These are phyloP conservation scores for Paramormyrops kingsleyae DNA, from an alignment of 2,113 vertebrate species.

Conservation along the genomic window DNA sequence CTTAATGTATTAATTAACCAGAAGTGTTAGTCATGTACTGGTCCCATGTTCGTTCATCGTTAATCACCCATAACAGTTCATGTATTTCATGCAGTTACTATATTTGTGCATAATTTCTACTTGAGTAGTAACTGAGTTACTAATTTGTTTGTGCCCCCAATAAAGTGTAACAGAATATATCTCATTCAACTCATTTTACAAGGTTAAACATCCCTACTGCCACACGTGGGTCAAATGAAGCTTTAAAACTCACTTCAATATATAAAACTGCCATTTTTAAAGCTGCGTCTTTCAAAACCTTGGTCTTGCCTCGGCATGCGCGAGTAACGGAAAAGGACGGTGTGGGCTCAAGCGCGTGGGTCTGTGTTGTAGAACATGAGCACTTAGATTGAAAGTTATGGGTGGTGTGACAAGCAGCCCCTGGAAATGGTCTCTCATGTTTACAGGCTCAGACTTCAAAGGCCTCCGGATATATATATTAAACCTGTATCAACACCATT, in stretches of 20 bases:
- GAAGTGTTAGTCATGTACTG: neutral
- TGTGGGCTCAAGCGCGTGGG: neutral
- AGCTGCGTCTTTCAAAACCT: neutral
- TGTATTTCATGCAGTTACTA: too few species aligned
- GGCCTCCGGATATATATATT: neutral
- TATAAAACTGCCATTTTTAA: neutral
- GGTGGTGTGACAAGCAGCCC: neutral
- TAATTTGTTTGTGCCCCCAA: neutral
- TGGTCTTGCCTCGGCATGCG: neutral
- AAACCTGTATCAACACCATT: neutral
- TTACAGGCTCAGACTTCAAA: neutral
- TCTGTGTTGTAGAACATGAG: neutral
- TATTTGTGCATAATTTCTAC: too few species aligned
- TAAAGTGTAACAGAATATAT: neutral
- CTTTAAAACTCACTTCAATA: neutral
- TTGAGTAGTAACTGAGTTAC: neutral
- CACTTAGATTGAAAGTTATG: neutral
- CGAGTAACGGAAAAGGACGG: neutral
- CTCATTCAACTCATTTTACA: neutral
- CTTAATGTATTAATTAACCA: neutral
- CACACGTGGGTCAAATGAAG: neutral
- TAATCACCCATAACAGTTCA: neutral
- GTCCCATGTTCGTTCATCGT: neutral
- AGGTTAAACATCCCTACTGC: neutral
- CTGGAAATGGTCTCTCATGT: neutral